Percentiles rank a stretch among this genome's conserved stretches.
Evolutionary conservation across 2,888 invertebrate species (phyloP).

Genomic region (Standfussiana lucernea): DNA sequence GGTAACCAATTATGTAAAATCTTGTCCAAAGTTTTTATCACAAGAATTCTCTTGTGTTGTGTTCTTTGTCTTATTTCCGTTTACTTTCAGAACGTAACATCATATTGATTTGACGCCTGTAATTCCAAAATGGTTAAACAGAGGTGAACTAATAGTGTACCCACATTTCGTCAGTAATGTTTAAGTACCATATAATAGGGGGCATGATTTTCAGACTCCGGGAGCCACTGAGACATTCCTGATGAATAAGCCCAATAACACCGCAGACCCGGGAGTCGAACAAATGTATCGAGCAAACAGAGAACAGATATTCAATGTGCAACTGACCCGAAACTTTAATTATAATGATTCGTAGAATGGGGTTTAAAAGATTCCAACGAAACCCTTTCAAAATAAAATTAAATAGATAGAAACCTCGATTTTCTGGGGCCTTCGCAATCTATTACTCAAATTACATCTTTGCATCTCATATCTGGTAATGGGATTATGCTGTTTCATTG

Average conservation of each 20-base stretch:
- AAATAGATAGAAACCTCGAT: neutral
- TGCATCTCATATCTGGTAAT: too few relatives aligned
- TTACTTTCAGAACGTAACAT: neutral
- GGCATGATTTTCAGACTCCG: too few relatives aligned
- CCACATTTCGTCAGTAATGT: too few relatives aligned
- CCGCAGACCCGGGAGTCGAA: too few relatives aligned
- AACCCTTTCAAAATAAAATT: conserved; percentile 17
- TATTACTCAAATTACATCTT: neutral
- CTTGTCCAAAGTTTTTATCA: neutral
- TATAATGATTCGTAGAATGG: neutral
- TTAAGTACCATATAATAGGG: too few relatives aligned
- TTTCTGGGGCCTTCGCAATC: neutral
- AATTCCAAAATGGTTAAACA: fast-evolving
- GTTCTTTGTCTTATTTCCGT: neutral
- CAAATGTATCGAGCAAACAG: too few relatives aligned
- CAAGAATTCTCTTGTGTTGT: neutral
- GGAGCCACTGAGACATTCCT: too few relatives aligned
- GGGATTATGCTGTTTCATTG: too few relatives aligned
- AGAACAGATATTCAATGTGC: neutral
- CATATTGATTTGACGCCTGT: neutral
- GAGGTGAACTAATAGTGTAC: neutral
- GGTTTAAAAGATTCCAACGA: neutral
- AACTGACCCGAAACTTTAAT: neutral
- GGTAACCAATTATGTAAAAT: too few relatives aligned
- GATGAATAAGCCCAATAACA: too few relatives aligned